These are phyloP conservation scores for Pristionchus mayeri DNA, from an alignment of 2,888 invertebrate genomes.

Conservation along the genomic window DNA sequence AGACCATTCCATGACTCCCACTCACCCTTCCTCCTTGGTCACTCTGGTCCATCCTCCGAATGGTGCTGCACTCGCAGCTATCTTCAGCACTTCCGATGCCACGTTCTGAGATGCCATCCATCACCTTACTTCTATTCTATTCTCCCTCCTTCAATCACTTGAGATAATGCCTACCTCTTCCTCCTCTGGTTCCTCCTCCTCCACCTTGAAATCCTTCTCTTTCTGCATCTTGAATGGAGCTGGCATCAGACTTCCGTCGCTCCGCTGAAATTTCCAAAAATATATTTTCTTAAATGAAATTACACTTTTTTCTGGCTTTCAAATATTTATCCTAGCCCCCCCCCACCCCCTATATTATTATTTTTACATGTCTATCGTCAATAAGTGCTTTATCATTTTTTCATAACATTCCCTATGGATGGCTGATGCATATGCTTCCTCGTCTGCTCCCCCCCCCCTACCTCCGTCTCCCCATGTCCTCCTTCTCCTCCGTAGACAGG, in stretches of 20 bases:
- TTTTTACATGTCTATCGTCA: too few species aligned
- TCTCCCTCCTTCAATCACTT: neutral
- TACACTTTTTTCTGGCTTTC: too few species aligned
- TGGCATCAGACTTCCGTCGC: slow-evolving; percentile 15
- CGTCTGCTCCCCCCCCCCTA: neutral
- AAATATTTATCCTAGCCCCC: too few species aligned
- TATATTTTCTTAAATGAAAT: too few species aligned
- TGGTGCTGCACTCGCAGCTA: slow-evolving; percentile 20
- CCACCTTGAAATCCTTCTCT: slow-evolving; percentile 44
- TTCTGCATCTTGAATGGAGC: slow-evolving; percentile 38
- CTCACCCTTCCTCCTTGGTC: slow-evolving; percentile 6
- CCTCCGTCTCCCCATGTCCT: slow-evolving; percentile 4
- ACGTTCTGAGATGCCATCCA: neutral
- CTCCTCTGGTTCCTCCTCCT: slow-evolving; percentile 51
- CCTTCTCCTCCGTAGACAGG: neutral
- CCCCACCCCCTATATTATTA: too few species aligned
- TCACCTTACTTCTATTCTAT: neutral
- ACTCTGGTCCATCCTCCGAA: slow-evolving; percentile 48
- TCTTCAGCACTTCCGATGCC: slow-evolving; percentile 22
- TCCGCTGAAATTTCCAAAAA: neutral
- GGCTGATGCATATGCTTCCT: neutral
- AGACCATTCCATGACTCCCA: neutral
- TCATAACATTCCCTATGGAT: neutral
- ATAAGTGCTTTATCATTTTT: too few species aligned
- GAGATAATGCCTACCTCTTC: slow-evolving; percentile 25